phyloP scores from a whole-genome alignment of 2,113 vertebrate genomes.

The Strix uralensis region DNA sequence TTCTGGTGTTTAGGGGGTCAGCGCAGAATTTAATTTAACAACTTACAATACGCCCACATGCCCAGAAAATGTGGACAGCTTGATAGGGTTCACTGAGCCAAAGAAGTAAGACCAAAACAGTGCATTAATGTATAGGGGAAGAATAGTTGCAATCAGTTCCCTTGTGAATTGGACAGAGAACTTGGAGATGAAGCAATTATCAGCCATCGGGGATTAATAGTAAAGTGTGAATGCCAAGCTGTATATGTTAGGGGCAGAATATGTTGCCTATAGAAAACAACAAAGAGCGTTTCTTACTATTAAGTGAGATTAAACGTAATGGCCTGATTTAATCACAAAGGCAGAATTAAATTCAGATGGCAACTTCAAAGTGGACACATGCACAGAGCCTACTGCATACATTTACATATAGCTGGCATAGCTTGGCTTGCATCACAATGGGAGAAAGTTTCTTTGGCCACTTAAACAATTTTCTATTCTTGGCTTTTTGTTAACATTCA shows the following conservation, averaged over 20 bases:
- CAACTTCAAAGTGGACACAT: conserved; percentile 83
- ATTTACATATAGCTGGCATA: conserved; percentile 88
- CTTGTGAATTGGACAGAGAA: conserved; percentile 82
- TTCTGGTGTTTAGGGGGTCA: conserved; percentile 76
- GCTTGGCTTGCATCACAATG: conserved; percentile 75
- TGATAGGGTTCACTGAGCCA: conserved; percentile 83
- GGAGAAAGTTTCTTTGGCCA: conserved; percentile 81
- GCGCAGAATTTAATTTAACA: conserved; percentile 79
- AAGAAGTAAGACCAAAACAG: conserved; percentile 80
- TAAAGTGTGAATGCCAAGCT: conserved; percentile 82
- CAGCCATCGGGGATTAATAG: conserved; percentile 85
- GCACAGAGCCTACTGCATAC: conserved; percentile 74
- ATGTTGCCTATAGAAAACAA: conserved; percentile 86
- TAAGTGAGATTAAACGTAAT: conserved; percentile 89
- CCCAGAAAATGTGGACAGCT: conserved; percentile 84
- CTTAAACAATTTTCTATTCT: conserved; percentile 84
- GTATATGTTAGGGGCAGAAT: conserved; percentile 84
- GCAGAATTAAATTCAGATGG: conserved; percentile 86
- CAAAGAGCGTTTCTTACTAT: conserved; percentile 84
- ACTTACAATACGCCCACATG: conserved; percentile 84
- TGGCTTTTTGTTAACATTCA: conserved; percentile 68
- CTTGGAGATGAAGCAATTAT: conserved; percentile 85
- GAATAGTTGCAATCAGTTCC: conserved; percentile 83
- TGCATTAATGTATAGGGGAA: conserved; percentile 82
- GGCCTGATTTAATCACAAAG: conserved; percentile 85